Evolutionary conservation across 2,113 vertebrate genomes (phyloP).

Genomic region (Thalassoma bifasciatum): DNA sequence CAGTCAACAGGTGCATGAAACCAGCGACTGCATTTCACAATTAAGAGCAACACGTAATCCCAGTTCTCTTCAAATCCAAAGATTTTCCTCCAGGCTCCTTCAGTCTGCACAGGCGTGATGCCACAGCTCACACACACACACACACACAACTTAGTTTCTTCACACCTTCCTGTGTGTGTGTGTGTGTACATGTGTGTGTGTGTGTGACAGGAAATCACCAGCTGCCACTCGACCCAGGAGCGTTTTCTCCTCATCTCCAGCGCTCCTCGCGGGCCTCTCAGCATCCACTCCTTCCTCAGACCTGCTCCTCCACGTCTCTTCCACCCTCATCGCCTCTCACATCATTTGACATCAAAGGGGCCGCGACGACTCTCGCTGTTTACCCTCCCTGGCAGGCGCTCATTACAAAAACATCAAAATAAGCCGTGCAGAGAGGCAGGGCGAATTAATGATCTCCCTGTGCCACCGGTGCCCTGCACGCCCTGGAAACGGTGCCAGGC

Average conservation of each 20-base stretch:
- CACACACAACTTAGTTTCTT: constrained; percentile 7
- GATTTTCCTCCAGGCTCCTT: constrained; percentile 34
- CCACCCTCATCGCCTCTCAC: constrained; percentile 64
- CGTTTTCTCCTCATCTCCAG: constrained; percentile 63
- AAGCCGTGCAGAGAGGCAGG: constrained; percentile 76
- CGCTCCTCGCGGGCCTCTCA: constrained; percentile 66
- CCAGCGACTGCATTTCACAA: constrained; percentile 1
- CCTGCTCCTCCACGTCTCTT: constrained; percentile 53
- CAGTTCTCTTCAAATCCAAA: constrained; percentile 16
- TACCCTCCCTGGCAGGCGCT: constrained; percentile 78
- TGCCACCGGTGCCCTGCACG: constrained; percentile 69
- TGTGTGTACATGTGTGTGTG: constrained; percentile 7
- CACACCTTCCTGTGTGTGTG: constrained; percentile 43
- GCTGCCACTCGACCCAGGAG: constrained; percentile 67
- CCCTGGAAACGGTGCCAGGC: constrained; percentile 66
- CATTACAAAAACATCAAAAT: constrained; percentile 85
- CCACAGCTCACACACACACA: constrained; percentile 25
- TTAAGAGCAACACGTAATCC: constrained; percentile 22
- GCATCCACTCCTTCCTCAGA: constrained; percentile 71
- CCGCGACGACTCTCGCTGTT: constrained; percentile 72
- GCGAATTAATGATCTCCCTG: constrained; percentile 82
- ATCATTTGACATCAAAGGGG: constrained; percentile 79
- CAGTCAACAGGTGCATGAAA: neutral
- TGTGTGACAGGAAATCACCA: constrained; percentile 61
- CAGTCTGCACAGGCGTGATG: constrained; percentile 32